Percentiles rank a stretch among this genome's conserved stretches.
Conservation (phyloP, 2,888 invertebrate genomes). For the Calephelis perditalis region DNA sequence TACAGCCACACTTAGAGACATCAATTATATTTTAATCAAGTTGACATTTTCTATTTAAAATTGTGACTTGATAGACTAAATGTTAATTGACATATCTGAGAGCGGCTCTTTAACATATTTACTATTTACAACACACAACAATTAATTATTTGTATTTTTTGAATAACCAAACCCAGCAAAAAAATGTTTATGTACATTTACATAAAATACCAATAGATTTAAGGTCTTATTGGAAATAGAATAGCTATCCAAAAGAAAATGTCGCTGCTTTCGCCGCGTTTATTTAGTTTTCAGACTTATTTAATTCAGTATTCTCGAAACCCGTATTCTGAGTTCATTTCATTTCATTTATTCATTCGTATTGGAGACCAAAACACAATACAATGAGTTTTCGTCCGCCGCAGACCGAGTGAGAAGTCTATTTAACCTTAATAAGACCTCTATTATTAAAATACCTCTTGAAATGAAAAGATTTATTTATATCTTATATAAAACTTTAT, state of each 20-base stretch:
- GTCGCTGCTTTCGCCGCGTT: not conserved
- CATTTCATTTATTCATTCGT: conserved; percentile 18
- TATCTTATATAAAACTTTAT: too few relatives aligned
- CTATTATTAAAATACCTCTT: not conserved
- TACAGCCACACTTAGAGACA: too few relatives aligned
- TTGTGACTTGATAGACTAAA: too few relatives aligned
- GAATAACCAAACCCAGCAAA: too few relatives aligned
- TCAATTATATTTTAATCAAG: too few relatives aligned
- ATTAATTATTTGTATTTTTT: too few relatives aligned
- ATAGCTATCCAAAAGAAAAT: not conserved
- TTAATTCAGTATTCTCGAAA: conserved; percentile 16
- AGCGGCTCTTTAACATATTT: too few relatives aligned
- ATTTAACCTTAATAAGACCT: conserved; percentile 5
- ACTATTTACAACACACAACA: too few relatives aligned
- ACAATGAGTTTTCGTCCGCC: conserved; percentile 5
- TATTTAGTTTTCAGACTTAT: conserved; percentile 7
- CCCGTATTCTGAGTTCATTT: conserved; percentile 16
- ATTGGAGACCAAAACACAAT: conserved; percentile 15
- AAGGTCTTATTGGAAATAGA: not conserved
- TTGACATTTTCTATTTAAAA: too few relatives aligned
- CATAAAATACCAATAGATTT: too few relatives aligned
- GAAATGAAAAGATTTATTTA: not conserved
- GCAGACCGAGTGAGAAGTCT: conserved; percentile 5
- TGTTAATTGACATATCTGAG: too few relatives aligned
- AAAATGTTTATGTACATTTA: too few relatives aligned